These are phyloP conservation scores for Steinernema hermaphroditum DNA, from an alignment of 2,888 invertebrate species.

Conservation along the genomic window DNA sequence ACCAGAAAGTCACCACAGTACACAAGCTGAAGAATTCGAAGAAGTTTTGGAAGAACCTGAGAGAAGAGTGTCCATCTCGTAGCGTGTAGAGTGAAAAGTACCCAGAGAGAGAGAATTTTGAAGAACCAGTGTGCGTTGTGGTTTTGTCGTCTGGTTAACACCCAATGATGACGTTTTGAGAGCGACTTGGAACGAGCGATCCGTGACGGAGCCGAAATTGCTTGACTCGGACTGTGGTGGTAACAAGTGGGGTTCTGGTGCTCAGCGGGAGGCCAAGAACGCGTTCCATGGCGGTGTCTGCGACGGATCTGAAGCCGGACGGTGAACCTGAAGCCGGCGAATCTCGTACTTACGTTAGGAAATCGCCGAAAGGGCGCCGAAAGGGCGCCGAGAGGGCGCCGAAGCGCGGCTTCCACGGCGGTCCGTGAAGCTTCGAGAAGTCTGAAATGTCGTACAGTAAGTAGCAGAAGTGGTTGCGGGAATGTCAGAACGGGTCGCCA, in stretches of 20 bases:
- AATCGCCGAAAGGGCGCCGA: neutral
- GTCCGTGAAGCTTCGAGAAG: conserved; percentile 16
- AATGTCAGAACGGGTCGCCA: conserved; percentile 18
- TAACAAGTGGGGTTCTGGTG: too few species aligned
- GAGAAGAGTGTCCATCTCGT: conserved; percentile 19
- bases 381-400: neutral
- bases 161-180: neutral
- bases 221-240: too few species aligned
- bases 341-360: neutral
- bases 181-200: too few species aligned
- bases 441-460: conserved; percentile 9
- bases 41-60: conserved; percentile 27
- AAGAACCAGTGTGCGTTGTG: conserved; percentile 21
- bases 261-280: too few species aligned
- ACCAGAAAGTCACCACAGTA: conserved; percentile 30
- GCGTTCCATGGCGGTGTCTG: too few species aligned
- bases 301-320: neutral
- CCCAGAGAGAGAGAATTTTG: conserved; percentile 23
- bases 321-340: neutral
- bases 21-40: conserved; percentile 14
- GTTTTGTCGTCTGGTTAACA: conserved; percentile 31
- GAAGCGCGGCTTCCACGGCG: conserved; percentile 27
- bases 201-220: too few species aligned
- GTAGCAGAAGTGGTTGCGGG: conserved; percentile 3
- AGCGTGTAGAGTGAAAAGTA: conserved; percentile 21